These are phyloP conservation scores for Pseudotriccus pelzelni DNA, from an alignment of 2,797 vertebrate species.

Conservation along the genomic window DNA sequence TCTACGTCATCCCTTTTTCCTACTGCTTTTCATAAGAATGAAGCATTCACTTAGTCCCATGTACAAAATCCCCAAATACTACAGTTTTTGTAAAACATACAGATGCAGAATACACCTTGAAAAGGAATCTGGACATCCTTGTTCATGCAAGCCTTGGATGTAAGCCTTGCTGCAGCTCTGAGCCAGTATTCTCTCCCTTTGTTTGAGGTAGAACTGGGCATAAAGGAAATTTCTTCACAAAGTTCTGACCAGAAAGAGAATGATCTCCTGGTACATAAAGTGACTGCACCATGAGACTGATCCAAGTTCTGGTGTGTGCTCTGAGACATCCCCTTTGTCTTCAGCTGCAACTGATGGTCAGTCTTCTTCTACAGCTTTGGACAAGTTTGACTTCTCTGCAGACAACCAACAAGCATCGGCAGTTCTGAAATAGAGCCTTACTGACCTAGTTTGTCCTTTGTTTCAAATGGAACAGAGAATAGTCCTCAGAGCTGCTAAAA, in stretches of 20 bases:
- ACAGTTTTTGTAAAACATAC: background rate
- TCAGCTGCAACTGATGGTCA: background rate
- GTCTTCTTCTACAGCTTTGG: background rate
- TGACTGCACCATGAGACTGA: background rate
- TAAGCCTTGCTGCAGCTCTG: background rate
- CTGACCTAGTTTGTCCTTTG: background rate
- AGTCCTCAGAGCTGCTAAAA: background rate
- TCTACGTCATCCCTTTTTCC: background rate
- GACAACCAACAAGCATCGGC: background rate
- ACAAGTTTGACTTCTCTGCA: background rate
- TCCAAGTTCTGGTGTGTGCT: background rate
- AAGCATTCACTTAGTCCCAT: background rate
- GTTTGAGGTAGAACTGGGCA: background rate
- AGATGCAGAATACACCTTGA: background rate
- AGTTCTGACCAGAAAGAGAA: background rate
- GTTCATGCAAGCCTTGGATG: fast-evolving
- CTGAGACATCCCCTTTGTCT: background rate
- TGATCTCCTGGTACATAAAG: background rate
- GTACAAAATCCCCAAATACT: background rate
- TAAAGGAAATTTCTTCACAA: background rate
- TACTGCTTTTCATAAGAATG: background rate
- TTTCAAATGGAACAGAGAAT: background rate
- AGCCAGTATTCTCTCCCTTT: background rate
- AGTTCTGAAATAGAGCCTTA: background rate
- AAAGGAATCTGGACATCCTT: background rate